A percentile compares a stretch with the other conserved stretches of the same genome.
Evolutionary conservation across 1,140 invertebrate species (phyloP).

Genomic region (Carcinoscorpius rotundicauda): DNA sequence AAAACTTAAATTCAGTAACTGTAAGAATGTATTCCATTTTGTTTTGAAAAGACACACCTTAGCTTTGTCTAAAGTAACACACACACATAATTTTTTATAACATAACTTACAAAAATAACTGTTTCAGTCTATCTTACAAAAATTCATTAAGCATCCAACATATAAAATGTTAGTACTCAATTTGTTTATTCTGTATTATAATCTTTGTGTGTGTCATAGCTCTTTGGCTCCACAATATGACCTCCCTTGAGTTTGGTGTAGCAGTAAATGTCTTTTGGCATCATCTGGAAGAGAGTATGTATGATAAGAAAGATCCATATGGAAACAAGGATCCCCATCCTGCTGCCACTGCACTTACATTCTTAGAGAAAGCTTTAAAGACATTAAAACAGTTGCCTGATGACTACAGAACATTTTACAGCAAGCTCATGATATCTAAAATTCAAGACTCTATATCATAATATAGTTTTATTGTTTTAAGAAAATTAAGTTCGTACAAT

Average conservation of each 20-base stretch:
- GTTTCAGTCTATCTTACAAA: too few species aligned
- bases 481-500: background rate
- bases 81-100: too few species aligned
- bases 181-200: slow-evolving; percentile 6
- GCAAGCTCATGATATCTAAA: slow-evolving; percentile 32
- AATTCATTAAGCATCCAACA: too few species aligned
- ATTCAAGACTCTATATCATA: slow-evolving; percentile 11
- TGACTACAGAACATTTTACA: slow-evolving; percentile 42
- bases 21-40: too few species aligned
- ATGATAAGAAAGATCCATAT: slow-evolving; percentile 45
- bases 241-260: slow-evolving; percentile 39
- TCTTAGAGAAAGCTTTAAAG: slow-evolving; percentile 38
- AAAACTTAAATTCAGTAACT: too few species aligned
- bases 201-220: slow-evolving; percentile 28
- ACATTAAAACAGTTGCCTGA: slow-evolving; percentile 37
- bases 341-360: slow-evolving; percentile 36
- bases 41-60: too few species aligned
- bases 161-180: slow-evolving; percentile 1
- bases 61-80: too few species aligned
- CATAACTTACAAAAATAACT: too few species aligned
- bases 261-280: slow-evolving; percentile 49
- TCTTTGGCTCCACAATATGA: slow-evolving; percentile 49
- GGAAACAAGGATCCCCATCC: slow-evolving; percentile 44
- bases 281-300: slow-evolving; percentile 27
- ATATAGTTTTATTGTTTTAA: background rate